These are phyloP conservation scores for Manacus vitellinus DNA, from an alignment of 2,113 vertebrate species.

Conservation along the genomic window DNA sequence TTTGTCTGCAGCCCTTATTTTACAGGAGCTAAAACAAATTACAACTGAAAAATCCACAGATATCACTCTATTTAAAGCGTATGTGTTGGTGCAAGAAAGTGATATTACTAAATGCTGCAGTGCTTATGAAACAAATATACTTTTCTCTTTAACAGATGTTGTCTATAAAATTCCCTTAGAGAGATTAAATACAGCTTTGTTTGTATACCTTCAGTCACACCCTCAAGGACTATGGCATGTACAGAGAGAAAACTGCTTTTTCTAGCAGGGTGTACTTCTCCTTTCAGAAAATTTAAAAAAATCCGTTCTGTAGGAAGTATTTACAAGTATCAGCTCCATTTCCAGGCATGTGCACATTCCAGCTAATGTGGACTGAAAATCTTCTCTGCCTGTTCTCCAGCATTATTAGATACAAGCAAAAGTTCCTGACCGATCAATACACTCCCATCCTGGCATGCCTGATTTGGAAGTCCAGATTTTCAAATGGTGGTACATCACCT, in stretches of 20 bases:
- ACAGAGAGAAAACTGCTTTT: neutral
- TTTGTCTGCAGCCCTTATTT: constrained; percentile 22
- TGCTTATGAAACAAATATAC: neutral
- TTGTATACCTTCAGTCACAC: constrained; percentile 27
- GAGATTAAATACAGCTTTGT: constrained; percentile 6
- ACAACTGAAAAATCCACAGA: neutral
- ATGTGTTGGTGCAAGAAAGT: neutral
- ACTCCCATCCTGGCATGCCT: neutral
- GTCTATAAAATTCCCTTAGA: neutral
- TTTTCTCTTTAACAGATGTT: constrained; percentile 6
- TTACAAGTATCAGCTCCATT: neutral
- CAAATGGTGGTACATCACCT: neutral
- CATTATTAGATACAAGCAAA: neutral
- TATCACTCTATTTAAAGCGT: neutral
- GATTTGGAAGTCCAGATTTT: neutral
- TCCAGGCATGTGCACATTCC: neutral
- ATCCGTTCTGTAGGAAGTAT: neutral
- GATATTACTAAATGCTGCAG: neutral
- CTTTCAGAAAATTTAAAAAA: neutral
- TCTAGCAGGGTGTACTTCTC: neutral
- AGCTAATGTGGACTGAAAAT: neutral
- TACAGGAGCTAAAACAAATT: neutral
- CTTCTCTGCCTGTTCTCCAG: neutral
- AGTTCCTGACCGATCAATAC: neutral
- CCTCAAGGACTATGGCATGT: neutral